phyloP scores from a whole-genome alignment of 2,797 vertebrate species.

The Xenentodon cancila region DNA sequence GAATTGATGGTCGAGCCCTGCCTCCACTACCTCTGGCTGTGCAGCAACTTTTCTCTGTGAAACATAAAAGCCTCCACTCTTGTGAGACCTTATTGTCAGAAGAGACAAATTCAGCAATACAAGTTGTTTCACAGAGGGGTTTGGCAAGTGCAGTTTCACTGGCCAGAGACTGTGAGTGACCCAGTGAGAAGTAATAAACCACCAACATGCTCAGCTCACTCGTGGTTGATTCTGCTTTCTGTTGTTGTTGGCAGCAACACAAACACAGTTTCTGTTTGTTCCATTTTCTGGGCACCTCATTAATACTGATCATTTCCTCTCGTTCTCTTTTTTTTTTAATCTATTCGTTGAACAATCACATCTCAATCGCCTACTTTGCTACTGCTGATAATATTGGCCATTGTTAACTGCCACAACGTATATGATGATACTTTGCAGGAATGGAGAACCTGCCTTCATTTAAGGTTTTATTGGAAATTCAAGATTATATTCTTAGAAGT shows the following conservation, averaged over 20 bases:
- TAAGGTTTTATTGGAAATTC: too few species aligned
- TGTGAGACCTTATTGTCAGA: conserved; percentile 27
- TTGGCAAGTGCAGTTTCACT: conserved; percentile 37
- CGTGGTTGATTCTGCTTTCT: conserved; percentile 20
- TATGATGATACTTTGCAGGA: too few species aligned
- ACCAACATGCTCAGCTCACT: conserved; percentile 15
- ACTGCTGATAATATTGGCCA: too few species aligned
- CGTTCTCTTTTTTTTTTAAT: too few species aligned
- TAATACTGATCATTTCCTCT: too few species aligned
- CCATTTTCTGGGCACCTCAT: too few species aligned
- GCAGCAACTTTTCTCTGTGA: conserved; percentile 67
- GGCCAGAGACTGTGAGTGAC: conserved; percentile 42
- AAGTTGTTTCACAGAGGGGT: conserved; percentile 42
- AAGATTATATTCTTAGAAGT: too few species aligned
- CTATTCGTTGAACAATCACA: too few species aligned
- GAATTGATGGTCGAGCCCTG: conserved; percentile 16
- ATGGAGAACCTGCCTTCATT: too few species aligned
- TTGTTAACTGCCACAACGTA: too few species aligned
- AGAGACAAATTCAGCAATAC: conserved; percentile 50
- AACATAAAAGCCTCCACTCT: conserved; percentile 21
- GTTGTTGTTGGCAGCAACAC: conserved; percentile 15
- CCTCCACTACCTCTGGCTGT: conserved; percentile 56
- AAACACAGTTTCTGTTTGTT: conserved; percentile 23
- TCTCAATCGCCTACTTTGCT: too few species aligned
- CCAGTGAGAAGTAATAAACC: conserved; percentile 41